These are phyloP conservation scores for Nasonia giraulti DNA, from an alignment of 1,140 invertebrate species.

Conservation along the genomic window DNA sequence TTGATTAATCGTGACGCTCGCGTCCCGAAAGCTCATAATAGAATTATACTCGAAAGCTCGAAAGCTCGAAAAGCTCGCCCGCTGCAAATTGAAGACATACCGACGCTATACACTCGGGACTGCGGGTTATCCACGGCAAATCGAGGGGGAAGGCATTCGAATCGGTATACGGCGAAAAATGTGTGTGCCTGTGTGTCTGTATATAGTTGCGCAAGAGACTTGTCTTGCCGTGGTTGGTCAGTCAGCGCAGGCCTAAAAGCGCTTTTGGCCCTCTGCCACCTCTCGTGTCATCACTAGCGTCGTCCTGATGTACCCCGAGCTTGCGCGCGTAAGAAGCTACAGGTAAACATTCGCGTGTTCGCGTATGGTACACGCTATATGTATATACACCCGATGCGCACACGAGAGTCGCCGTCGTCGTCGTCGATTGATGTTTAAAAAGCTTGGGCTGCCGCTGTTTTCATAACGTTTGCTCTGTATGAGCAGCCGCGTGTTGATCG, in stretches of 20 bases:
- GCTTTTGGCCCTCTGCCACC: conserved; percentile 58
- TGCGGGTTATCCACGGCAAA: background rate
- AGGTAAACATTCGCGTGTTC: conserved; percentile 60
- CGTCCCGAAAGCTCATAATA: conserved; percentile 4
- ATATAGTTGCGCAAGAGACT: conserved; percentile 6
- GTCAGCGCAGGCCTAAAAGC: conserved; percentile 48
- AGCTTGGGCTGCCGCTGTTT: background rate
- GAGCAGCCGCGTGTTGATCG: no score
- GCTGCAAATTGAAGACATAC: background rate
- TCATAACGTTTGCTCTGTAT: background rate
- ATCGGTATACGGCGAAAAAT: background rate
- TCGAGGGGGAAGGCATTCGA: background rate
- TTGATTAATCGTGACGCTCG: conserved; percentile 10
- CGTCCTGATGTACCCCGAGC: background rate
- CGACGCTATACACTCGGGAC: background rate
- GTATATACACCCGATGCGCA: background rate
- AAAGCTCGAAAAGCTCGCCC: background rate
- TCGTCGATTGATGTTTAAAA: background rate
- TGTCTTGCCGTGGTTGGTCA: background rate
- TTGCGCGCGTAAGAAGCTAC: conserved; percentile 51
- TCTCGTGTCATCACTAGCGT: conserved; percentile 57
- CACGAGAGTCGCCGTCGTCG: background rate
- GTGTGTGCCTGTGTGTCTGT: background rate
- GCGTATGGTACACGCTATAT: no score
- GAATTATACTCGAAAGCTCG: conserved; percentile 14